These are phyloP conservation scores for Pectinophora gossypiella DNA, from an alignment of 1,140 invertebrate genomes.

Conservation along the genomic window DNA sequence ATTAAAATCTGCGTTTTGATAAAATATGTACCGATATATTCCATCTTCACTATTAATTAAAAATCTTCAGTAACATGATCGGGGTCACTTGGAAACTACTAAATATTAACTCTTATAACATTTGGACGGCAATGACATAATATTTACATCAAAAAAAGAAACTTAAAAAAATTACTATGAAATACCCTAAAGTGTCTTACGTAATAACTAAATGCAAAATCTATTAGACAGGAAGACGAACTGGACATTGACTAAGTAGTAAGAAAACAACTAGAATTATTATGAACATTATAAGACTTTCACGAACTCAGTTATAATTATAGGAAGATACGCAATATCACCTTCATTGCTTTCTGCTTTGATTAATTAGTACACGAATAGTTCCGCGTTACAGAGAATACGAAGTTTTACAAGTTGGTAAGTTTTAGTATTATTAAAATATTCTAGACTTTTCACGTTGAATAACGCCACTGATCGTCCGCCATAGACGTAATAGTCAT, in stretches of 20 bases:
- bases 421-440: no score
- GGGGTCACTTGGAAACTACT: neutral
- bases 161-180: conserved; percentile 29
- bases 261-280: neutral
- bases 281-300: neutral
- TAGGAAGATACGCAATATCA: neutral
- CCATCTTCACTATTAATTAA: no score
- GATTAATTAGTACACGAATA: neutral
- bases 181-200: conserved; percentile 37
- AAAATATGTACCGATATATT: no score
- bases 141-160: conserved; percentile 30
- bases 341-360: neutral
- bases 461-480: no score
- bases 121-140: conserved; percentile 52
- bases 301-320: neutral
- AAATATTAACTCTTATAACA: conserved; percentile 24
- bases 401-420: neutral
- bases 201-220: conserved; percentile 61
- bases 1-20: neutral
- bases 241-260: conserved; percentile 22
- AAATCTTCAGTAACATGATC: neutral
- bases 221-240: conserved; percentile 54
- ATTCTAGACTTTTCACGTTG: no score
- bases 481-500: no score
- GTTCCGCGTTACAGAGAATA: neutral